Evolutionary conservation across 2,797 vertebrate species (phyloP), one percentile per base, ranked within the genome.

Genomic region (Nothura maculosa): DNA sequence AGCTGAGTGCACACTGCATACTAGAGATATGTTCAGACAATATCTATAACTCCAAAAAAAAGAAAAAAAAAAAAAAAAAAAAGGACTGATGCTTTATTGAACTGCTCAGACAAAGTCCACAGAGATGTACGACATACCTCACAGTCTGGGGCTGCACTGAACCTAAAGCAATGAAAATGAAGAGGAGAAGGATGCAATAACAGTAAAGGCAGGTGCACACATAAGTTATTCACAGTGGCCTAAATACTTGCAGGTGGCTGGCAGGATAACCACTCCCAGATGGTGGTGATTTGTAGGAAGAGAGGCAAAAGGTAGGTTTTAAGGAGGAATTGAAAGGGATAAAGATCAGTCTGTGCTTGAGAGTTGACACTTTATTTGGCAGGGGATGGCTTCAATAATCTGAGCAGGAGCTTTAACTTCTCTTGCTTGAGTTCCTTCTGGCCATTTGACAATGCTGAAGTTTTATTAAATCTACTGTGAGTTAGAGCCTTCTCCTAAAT

Each of bases 381-480:
- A 25, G 10, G 55, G 24, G 7, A 55, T 81, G 30, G 30, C 32
- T 73, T 94, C 47, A 86, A 36, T 79, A 78, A 83, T 55, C 17
- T 4, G 3, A 84, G 58, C 60, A 75, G 24, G 32, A 84, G 25
- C 1, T 81, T 89, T 69, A 89, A 60, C 47, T 61, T 63, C 69
- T 25, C 10, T 83, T 87, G 8, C 32, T 70, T 12, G 42, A 52
- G n/a, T 77, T 85, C 68, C 36, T 92, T 81, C 55, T 67, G 40
- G 69, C 32, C 52, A n/a, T 81, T 84, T 64, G 77, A 70, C 7
- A 84, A 47, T 18, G 19, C 6, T 67, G 50, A 76, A 55, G 20
- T 92, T 83, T 92, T 85, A 91, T 91, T 92, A 94, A 91, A 60
- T 5, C 10, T 45, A 7, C 4, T 30, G 3, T 62, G 48, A 38